Evolutionary conservation across 2,797 vertebrate species (phyloP), one percentile per base, ranked within the genome.

Genomic region (Oreochromis mossambicus): DNA sequence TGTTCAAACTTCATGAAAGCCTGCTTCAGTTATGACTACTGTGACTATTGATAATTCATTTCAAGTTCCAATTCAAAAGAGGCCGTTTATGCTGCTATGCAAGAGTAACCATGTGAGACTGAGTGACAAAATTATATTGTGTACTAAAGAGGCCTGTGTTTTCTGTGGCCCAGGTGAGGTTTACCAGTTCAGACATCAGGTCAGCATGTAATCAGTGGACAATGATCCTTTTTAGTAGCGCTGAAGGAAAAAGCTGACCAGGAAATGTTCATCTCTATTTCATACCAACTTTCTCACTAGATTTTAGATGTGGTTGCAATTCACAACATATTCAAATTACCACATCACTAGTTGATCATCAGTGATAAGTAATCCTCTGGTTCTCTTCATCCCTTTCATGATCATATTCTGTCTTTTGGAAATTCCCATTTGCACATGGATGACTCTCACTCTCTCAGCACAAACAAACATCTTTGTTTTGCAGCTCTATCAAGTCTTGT

Each of bases 1-100:
- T 88, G 43, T 77, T 55, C 4, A 66, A 89, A 88, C 83, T 54
- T 24, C 14, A 34, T 10, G 48, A 82, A 86, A 83, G 48, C 26
- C 80, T 70, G 82, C 55, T 75, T 50, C 29, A 36, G 8, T 50
- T 63, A 46, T 46, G 56, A 77, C 55, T 19, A n/a, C 29, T 32
- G n/a, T 12, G 13, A 51, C 58, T 61, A 43, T 1, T 24, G 46
- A 56, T 51, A 43, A 77, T 17, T 56, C 7, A 3, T 12, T 38
- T n/a, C 38, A 34, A n/a, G 68, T 50, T 52, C 17, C 46, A 66
- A 80, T 84, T 15, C 15, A 70, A n/a, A 8, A 50, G 24, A 43
- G 14, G 29, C 5, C 3, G 14, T 52, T 80, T 55, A 51, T 38
- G 55, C 5, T 19, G 55, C 48, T 46, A 76, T 48, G 6, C 61